A percentile compares a stretch with the other conserved stretches of the same genome.
Conservation (phyloP, 2,113 vertebrate species). For the Sylvietta virens region DNA sequence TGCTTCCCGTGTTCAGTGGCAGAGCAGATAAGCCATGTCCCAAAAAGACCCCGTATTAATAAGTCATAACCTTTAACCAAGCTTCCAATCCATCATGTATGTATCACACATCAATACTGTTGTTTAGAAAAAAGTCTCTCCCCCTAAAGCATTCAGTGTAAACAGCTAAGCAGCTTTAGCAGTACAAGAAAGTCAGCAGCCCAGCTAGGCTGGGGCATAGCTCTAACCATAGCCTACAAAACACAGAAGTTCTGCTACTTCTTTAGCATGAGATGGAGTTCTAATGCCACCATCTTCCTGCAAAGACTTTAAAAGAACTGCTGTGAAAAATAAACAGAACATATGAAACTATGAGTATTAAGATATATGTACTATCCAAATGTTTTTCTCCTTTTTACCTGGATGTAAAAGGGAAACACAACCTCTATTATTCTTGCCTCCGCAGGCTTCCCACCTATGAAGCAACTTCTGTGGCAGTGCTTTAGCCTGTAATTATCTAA, state of each 20-base stretch:
- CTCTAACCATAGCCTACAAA: background rate
- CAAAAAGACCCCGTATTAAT: background rate
- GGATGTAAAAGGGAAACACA: background rate
- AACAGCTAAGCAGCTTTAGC: background rate
- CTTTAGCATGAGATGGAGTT: background rate
- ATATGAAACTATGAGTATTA: background rate
- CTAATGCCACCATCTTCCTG: background rate
- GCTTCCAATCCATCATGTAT: background rate
- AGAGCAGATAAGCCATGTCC: background rate
- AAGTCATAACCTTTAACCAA: background rate
- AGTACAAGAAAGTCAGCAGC: background rate
- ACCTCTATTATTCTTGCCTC: background rate
- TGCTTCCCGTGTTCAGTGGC: background rate
- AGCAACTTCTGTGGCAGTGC: background rate
- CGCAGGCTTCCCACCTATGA: background rate
- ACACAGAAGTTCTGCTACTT: background rate
- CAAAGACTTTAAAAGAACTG: background rate
- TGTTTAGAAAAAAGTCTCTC: background rate
- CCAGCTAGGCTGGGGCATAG: background rate
- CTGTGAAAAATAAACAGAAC: background rate
- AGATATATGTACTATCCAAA: fast-evolving
- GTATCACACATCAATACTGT: background rate
- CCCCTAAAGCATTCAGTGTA: background rate
- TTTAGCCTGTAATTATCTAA: background rate
- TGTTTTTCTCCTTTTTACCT: background rate